Percentiles rank a stretch among this genome's conserved stretches.
Evolutionary conservation across 2,888 invertebrate species (phyloP).

Genomic region (Coleophora deauratella): DNA sequence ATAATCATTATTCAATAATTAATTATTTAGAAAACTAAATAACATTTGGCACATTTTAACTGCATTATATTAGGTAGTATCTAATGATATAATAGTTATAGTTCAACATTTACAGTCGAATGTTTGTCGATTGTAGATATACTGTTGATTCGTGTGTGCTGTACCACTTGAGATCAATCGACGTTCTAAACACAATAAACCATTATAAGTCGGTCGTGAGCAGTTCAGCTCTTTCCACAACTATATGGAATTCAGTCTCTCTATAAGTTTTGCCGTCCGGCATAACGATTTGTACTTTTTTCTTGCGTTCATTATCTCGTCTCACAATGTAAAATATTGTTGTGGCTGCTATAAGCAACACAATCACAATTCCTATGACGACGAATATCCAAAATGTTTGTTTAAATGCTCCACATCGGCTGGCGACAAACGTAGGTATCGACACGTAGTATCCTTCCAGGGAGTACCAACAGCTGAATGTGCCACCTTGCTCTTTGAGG

Average conservation of each 20-base stretch:
- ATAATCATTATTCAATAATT: constrained; percentile 1
- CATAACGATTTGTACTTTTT: constrained; percentile 80
- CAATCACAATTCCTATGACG: constrained; percentile 57
- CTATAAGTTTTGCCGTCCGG: constrained; percentile 88
- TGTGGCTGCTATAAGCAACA: constrained; percentile 61
- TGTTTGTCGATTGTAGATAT: constrained; percentile 15
- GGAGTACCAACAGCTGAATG: constrained; percentile 55
- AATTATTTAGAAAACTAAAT: constrained; percentile 16
- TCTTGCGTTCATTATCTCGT: constrained; percentile 69
- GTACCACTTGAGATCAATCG: constrained; percentile 25
- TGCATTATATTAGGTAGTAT: constrained; percentile 30
- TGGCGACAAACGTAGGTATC: constrained; percentile 52
- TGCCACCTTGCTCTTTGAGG: constrained; percentile 46
- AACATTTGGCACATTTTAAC: constrained; percentile 41
- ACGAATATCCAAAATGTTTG: constrained; percentile 64
- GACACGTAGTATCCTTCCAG: constrained; percentile 51
- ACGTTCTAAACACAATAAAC: constrained; percentile 5
- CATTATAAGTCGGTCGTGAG: constrained; percentile 83
- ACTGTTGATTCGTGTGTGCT: constrained; percentile 13
- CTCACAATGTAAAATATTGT: constrained; percentile 60
- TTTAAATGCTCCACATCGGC: constrained; percentile 56
- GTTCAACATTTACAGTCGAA: constrained; percentile 20
- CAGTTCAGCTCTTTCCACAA: constrained; percentile 88
- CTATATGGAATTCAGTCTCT: constrained; percentile 90
- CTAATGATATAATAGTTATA: background rate